Evolutionary conservation across 2,797 vertebrate species (phyloP), one percentile per base, ranked within the genome.

Genomic region (Cossypha polioptera): DNA sequence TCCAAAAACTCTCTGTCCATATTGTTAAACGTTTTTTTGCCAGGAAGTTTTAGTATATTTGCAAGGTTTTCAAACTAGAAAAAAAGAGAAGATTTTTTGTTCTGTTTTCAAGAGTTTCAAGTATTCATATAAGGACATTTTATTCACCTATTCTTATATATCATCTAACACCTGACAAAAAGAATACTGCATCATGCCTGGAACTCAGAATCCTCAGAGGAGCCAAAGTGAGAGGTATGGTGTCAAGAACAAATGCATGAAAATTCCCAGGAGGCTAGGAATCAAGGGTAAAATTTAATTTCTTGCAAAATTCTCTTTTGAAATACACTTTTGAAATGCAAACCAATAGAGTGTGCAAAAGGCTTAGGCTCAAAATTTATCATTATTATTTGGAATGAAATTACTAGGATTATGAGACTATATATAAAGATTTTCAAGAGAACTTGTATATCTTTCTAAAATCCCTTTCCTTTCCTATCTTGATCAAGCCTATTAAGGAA

Each of bases 11-110:
- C 99, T 98, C 98, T 98, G 98, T 99, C 99, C 99, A 99, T 99
- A 92, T 99, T 99, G 97, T 99, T 99, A 96, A 99, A 99, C 25
- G 99, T 99, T 97, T 99, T 99, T 95, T 99, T 99, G 36, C 99
- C 99, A 29, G 99, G 99, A 97, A 99, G 99, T 96, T 98, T 99
- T 81, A 99, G 98, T 95, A 99, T 98, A 50, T 98, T 98, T 58
- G 98, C 97, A 69, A 99, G 98, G 97, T 98, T 99, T 97, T 99
- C 99, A 98, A 99, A 99, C 99, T 99, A 90, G 25, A 94, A 95
- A 86, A 73, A 68, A 91, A 79, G 4, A 79, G 2, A 19, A n/a
- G 4, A 31, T 15, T 47, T 67, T 63, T 53, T 26, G 13, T 53
- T 58, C 17, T 28, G 25, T 58, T 50, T 75, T 78, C 13, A 48